These are phyloP conservation scores for Sinodicranocentrus sp. DNA, from an alignment of 2,888 invertebrate species.

Conservation along the genomic window DNA sequence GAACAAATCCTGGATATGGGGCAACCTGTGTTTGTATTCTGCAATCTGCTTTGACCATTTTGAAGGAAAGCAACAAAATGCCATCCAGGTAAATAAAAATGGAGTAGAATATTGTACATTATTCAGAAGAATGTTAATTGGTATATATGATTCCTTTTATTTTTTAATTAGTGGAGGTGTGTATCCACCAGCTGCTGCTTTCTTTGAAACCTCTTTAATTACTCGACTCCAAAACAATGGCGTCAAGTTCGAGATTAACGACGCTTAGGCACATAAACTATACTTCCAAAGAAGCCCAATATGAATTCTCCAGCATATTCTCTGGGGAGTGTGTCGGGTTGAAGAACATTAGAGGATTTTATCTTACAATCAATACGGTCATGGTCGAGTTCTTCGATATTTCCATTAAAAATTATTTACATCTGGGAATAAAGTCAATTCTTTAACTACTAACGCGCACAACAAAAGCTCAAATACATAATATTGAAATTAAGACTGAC, in stretches of 20 bases:
- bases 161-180: conserved; percentile 88
- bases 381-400: too few relatives aligned
- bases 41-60: conserved; percentile 85
- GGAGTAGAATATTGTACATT: neutral
- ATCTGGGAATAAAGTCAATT: too few relatives aligned
- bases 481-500: too few relatives aligned
- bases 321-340: too few relatives aligned
- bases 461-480: too few relatives aligned
- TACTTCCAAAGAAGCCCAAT: too few relatives aligned
- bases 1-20: conserved; percentile 89
- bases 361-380: too few relatives aligned
- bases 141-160: conserved; percentile 28
- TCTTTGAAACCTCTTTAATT: conserved; percentile 88
- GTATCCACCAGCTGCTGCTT: conserved; percentile 90
- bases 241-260: conserved; percentile 84
- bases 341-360: too few relatives aligned
- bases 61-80: conserved; percentile 87
- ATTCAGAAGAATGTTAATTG: neutral
- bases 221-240: conserved; percentile 86
- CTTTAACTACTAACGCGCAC: too few relatives aligned
- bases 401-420: too few relatives aligned
- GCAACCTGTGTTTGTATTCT: conserved; percentile 87
- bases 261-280: too few relatives aligned
- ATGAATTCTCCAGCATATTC: too few relatives aligned
- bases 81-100: conserved; percentile 83